A percentile compares a stretch with the other conserved stretches of the same genome.
phyloP scores from a whole-genome alignment of 1,140 invertebrate species.

The Nasonia longicornis region DNA sequence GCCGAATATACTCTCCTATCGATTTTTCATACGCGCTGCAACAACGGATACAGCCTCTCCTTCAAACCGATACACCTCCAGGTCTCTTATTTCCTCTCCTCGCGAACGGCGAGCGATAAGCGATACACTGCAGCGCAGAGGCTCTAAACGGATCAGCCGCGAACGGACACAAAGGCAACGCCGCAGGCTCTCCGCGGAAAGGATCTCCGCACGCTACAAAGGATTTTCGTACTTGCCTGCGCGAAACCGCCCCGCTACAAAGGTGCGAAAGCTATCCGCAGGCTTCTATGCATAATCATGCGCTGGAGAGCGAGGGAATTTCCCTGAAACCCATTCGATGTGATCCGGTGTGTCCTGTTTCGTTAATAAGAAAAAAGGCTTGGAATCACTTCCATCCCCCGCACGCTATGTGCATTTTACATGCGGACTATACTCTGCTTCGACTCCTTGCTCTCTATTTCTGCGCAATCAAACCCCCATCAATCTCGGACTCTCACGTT shows the following conservation, averaged over 20 bases:
- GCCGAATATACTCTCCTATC: too few relatives aligned
- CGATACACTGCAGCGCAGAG: background rate
- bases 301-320: background rate
- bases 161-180: background rate
- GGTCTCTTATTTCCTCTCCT: background rate
- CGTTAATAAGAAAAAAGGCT: background rate
- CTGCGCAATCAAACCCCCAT: background rate
- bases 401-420: too few relatives aligned
- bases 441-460: too few relatives aligned
- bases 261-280: background rate
- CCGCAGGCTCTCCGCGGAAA: background rate
- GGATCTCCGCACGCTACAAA: background rate
- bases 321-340: background rate
- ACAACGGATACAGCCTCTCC: background rate
- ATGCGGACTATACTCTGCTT: too few relatives aligned
- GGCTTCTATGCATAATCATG: background rate
- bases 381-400: too few relatives aligned
- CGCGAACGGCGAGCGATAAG: background rate
- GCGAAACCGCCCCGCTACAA: background rate
- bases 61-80: background rate
- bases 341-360: background rate
- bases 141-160: background rate
- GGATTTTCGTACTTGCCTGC: background rate
- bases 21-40: too few relatives aligned
- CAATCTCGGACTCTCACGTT: background rate